Evolutionary conservation across 2,113 vertebrate species (phyloP).

Genomic region (cat (Felis catus)): DNA sequence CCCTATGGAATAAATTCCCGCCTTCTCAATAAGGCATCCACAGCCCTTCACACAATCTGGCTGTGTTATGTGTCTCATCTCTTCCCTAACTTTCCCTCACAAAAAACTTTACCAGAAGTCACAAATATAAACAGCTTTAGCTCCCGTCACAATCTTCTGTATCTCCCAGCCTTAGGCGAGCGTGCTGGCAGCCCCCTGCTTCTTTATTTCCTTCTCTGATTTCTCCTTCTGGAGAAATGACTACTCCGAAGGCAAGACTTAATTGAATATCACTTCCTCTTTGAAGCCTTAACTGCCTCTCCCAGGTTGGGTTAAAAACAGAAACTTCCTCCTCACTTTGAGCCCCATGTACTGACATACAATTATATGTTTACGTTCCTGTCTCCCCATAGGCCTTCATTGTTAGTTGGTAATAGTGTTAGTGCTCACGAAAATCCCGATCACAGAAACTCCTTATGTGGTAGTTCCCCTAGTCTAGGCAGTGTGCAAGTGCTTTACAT

Average conservation of each 20-base stretch:
- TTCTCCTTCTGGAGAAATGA: not conserved
- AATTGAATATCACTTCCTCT: not conserved
- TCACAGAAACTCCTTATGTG: not conserved
- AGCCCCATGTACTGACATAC: not conserved
- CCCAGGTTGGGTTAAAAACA: not conserved
- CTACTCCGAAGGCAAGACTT: not conserved
- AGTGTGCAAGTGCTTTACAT: not conserved
- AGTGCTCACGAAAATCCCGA: not conserved
- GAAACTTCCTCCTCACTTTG: not conserved
- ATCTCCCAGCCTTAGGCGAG: rapidly evolving
- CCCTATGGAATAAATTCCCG: not conserved
- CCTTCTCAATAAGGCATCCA: not conserved
- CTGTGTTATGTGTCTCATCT: not conserved
- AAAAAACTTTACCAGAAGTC: not conserved
- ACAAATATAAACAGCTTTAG: not conserved
- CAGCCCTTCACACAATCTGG: too few relatives aligned
- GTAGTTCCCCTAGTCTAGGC: not conserved
- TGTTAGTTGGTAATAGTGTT: not conserved
- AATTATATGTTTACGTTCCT: not conserved
- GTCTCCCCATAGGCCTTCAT: not conserved
- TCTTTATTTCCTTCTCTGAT: not conserved
- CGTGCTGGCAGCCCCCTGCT: rapidly evolving
- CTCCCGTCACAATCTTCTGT: not conserved
- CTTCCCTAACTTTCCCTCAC: not conserved
- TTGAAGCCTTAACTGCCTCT: not conserved